Evolutionary conservation across 2,113 vertebrate species (phyloP).

Genomic region (Zosterops pallidus): DNA sequence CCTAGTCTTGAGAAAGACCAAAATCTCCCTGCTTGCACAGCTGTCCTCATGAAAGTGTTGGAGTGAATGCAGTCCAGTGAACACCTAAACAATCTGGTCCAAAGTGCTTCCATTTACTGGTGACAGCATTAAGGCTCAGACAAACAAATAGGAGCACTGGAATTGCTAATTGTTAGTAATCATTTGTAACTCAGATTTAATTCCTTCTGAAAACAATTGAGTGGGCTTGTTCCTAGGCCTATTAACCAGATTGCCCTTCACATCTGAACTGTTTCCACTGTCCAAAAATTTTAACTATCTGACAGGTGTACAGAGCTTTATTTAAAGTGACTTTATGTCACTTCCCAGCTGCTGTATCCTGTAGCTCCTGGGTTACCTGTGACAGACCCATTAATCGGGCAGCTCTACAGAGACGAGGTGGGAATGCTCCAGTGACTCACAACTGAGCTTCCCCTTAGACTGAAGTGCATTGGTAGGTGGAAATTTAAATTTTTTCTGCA

Average conservation of each 20-base stretch:
- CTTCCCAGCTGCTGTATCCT: not conserved
- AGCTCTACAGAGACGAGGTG: not conserved
- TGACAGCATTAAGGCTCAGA: not conserved
- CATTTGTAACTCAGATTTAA: not conserved
- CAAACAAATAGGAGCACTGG: not conserved
- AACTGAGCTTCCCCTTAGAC: not conserved
- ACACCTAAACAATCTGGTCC: not conserved
- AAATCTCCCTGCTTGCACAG: not conserved
- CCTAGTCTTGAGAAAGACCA: not conserved
- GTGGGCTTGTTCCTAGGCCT: not conserved
- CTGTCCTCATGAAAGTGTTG: not conserved
- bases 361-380: not conserved
- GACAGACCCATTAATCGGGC: not conserved
- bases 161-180: not conserved
- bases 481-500: not conserved
- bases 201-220: not conserved
- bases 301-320: not conserved
- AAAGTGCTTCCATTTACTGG: not conserved
- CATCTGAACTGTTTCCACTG: not conserved
- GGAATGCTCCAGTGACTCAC: not conserved
- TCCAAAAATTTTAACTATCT: not conserved
- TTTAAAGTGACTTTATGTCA: not conserved
- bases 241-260: not conserved
- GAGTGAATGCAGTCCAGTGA: not conserved
- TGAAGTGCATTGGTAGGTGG: not conserved